These are phyloP conservation scores for Dynastes maya DNA, from an alignment of 2,888 invertebrate species.

Conservation along the genomic window DNA sequence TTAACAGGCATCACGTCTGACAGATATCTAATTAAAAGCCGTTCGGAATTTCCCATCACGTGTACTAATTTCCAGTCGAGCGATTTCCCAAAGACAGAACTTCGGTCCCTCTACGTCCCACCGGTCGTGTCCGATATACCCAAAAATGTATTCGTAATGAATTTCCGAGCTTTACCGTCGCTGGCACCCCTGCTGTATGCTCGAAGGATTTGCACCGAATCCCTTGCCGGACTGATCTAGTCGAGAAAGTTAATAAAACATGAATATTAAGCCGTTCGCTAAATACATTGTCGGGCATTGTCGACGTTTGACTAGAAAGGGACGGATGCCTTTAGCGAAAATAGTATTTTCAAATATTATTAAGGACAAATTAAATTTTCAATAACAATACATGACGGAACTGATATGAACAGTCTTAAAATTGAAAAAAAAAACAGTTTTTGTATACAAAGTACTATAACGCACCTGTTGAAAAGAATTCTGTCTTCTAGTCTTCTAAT, in stretches of 20 bases:
- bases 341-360: not conserved
- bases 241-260: slow-evolving; percentile 43
- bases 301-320: not conserved
- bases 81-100: slow-evolving; percentile 3
- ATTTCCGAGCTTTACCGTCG: not conserved
- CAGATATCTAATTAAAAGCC: slow-evolving; percentile 42
- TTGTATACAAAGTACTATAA: too few species aligned
- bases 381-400: not conserved
- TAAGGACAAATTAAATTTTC: not conserved
- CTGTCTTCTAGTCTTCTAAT: too few species aligned
- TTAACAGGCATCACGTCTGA: slow-evolving; percentile 23
- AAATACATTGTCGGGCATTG: slow-evolving; percentile 5
- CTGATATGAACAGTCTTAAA: not conserved
- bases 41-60: slow-evolving; percentile 36
- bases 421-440: not conserved
- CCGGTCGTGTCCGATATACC: not conserved
- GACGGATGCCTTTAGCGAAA: not conserved
- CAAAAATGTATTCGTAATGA: slow-evolving; percentile 7
- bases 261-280: slow-evolving; percentile 23
- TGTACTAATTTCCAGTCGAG: slow-evolving; percentile 33
- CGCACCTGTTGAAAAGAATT: too few species aligned
- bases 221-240: not conserved
- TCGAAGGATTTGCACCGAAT: not conserved
- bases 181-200: not conserved
- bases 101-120: not conserved